phyloP scores from a whole-genome alignment of 2,113 vertebrate genomes.

The Chitala chitala region DNA sequence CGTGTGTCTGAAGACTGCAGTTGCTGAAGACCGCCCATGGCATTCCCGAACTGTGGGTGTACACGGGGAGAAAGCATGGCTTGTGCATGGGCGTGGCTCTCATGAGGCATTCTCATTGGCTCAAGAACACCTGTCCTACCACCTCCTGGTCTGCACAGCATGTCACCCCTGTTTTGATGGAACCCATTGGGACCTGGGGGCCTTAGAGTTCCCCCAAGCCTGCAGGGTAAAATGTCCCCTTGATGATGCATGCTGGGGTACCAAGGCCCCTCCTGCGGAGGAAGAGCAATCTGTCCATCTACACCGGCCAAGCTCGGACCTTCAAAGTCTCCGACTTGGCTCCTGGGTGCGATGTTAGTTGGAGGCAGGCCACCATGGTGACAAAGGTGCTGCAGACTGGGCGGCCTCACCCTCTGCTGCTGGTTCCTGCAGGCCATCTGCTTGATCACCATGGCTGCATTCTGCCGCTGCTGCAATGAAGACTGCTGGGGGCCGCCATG shows the following conservation, averaged over 20 bases:
- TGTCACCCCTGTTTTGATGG: constrained; percentile 55
- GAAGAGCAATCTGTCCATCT: constrained; percentile 61
- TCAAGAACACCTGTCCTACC: constrained; percentile 61
- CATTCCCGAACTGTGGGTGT: constrained; percentile 58
- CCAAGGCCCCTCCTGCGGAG: constrained; percentile 70
- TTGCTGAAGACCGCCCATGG: constrained; percentile 59
- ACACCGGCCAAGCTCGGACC: constrained; percentile 64
- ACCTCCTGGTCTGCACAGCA: constrained; percentile 53
- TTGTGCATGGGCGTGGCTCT: constrained; percentile 48
- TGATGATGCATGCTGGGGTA: constrained; percentile 65
- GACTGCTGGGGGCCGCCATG: constrained; percentile 66
- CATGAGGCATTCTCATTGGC: constrained; percentile 59
- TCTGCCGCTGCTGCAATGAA: constrained; percentile 66
- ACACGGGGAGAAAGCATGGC: constrained; percentile 64
- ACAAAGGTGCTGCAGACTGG: constrained; percentile 66
- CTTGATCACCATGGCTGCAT: constrained; percentile 82
- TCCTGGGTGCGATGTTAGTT: constrained; percentile 55
- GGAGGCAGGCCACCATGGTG: constrained; percentile 64
- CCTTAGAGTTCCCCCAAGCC: constrained; percentile 48
- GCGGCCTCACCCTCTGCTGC: constrained; percentile 70
- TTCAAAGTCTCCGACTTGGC: constrained; percentile 53
- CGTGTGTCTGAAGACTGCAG: constrained; percentile 64
- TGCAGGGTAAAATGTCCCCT: constrained; percentile 59
- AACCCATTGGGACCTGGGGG: constrained; percentile 60
- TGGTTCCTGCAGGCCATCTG: constrained; percentile 80